Evolutionary conservation across 2,888 invertebrate species (phyloP).

Genomic region (Coleophora flavipennella): DNA sequence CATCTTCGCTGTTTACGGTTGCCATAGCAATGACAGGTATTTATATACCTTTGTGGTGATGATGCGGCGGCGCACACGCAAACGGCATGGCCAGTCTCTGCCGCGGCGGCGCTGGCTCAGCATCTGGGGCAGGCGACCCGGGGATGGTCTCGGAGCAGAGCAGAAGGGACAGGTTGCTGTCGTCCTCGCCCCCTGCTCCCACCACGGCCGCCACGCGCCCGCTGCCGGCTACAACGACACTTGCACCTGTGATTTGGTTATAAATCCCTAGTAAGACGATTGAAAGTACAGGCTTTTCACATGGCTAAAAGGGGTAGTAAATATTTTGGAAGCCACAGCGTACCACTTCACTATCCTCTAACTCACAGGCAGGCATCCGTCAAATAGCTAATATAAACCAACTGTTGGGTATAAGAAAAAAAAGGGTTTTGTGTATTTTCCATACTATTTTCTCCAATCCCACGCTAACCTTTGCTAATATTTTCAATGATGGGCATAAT

Average conservation of each 20-base stretch:
- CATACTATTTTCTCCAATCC: no score
- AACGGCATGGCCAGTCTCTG: conserved; percentile 78
- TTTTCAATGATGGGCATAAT: no score
- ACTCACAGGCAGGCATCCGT: no score
- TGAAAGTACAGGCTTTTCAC: no score
- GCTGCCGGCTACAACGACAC: conserved; percentile 24
- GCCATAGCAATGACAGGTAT: conserved; percentile 4
- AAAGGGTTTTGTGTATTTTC: no score
- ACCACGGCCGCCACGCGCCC: conserved; percentile 21
- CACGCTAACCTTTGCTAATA: no score
- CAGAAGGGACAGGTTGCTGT: conserved; percentile 81
- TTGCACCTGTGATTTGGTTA: conserved; percentile 11
- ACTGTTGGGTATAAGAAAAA: no score
- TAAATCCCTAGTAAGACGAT: no score
- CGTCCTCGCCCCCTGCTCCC: conserved; percentile 48
- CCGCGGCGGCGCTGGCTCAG: conserved; percentile 64
- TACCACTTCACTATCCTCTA: no score
- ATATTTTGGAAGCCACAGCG: no score
- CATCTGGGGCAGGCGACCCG: conserved; percentile 86
- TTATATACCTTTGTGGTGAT: conserved; percentile 34
- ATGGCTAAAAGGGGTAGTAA: no score
- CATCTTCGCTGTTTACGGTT: not conserved
- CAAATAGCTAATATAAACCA: no score
- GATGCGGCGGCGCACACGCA: conserved; percentile 75
- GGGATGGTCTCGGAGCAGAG: conserved; percentile 93